Percentiles rank a stretch among this genome's conserved stretches.
These are phyloP conservation scores for Sycophila sp. DNA, from an alignment of 1,140 invertebrate genomes.

Conservation along the genomic window DNA sequence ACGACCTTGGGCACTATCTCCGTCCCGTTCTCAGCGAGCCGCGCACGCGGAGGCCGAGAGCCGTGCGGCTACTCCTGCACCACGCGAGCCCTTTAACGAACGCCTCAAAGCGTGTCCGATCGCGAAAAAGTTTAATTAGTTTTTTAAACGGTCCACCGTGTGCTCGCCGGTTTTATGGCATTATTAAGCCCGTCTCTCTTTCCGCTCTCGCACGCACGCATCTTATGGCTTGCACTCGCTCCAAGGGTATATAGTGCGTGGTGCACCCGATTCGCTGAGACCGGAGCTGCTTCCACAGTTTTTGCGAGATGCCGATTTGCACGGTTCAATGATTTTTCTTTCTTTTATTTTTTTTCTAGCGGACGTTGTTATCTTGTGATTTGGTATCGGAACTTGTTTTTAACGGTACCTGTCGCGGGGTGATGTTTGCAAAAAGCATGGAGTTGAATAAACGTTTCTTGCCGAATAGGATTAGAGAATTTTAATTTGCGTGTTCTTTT, in stretches of 20 bases:
- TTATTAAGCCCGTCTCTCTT: constrained; percentile 10
- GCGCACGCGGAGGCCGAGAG: background rate
- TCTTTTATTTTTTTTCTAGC: background rate
- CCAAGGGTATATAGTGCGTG: background rate
- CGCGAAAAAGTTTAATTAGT: constrained; percentile 38
- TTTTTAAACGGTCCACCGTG: constrained; percentile 29
- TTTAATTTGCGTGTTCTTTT: no score
- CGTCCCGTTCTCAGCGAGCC: background rate
- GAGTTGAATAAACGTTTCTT: no score
- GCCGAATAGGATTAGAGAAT: no score
- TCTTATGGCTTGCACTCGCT: background rate
- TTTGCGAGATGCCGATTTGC: background rate
- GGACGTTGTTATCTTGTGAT: no score
- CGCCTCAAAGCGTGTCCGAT: constrained; percentile 26
- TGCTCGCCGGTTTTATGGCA: constrained; percentile 21
- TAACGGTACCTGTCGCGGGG: no score
- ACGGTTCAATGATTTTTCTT: background rate
- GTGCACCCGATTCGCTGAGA: background rate
- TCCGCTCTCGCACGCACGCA: background rate
- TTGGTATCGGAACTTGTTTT: no score
- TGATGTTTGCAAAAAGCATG: no score
- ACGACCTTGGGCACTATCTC: constrained; percentile 11
- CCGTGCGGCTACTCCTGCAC: background rate
- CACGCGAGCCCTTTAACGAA: constrained; percentile 20
- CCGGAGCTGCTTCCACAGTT: no score